Evolutionary conservation across 2,888 invertebrate genomes (phyloP).

Genomic region (Carpatolechia fugitivella): DNA sequence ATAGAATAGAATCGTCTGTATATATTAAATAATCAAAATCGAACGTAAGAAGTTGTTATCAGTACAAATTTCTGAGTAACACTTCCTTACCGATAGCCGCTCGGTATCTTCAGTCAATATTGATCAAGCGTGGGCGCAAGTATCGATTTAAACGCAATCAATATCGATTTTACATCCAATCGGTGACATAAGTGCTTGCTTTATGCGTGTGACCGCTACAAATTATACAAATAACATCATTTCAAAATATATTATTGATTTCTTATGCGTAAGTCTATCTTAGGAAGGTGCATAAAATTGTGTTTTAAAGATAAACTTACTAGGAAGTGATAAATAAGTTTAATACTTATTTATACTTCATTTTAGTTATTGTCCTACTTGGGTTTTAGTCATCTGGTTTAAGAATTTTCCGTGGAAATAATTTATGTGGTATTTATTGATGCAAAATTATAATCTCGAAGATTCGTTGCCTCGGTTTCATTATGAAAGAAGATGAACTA

Average conservation of each 20-base stretch:
- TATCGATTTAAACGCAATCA: conserved; percentile 64
- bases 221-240: neutral
- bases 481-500: too few species aligned
- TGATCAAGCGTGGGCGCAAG: conserved; percentile 67
- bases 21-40: conserved; percentile 7
- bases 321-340: too few species aligned
- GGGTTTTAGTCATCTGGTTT: too few species aligned
- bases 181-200: conserved; percentile 45
- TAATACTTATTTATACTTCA: too few species aligned
- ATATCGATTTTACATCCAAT: conserved; percentile 43
- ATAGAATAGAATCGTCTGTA: neutral
- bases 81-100: conserved; percentile 46
- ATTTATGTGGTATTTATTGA: too few species aligned
- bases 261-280: neutral
- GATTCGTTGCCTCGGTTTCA: too few species aligned
- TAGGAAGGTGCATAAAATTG: too few species aligned
- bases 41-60: conserved; percentile 55
- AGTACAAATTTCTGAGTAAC: conserved; percentile 67
- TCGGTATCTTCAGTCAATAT: conserved; percentile 67
- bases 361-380: too few species aligned
- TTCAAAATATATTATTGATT: neutral
- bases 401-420: too few species aligned
- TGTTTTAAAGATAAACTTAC: too few species aligned
- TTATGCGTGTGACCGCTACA: conserved; percentile 30
- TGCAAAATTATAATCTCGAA: too few species aligned